phyloP scores from a whole-genome alignment of 2,888 invertebrate genomes.

The Drosophila flavopinicola region DNA sequence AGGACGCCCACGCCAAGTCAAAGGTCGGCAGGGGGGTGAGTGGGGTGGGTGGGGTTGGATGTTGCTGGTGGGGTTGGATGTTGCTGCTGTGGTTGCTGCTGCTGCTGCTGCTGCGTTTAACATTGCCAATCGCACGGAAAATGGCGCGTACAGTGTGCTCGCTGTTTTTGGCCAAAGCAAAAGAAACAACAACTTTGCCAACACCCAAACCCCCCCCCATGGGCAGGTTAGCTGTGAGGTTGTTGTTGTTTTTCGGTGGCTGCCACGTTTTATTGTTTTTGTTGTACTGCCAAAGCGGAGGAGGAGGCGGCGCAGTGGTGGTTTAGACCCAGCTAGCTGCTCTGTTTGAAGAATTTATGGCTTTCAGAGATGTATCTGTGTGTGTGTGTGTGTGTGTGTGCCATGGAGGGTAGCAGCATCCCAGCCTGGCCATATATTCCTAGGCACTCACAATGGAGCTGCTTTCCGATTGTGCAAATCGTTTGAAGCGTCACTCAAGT shows the following conservation, averaged over 20 bases:
- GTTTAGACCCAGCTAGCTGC: conserved; percentile 68
- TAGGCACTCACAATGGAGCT: conserved; percentile 23
- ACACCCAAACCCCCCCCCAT: too few relatives aligned
- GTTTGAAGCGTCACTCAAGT: conserved; percentile 37
- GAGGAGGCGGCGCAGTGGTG: conserved; percentile 36
- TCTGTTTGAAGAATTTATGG: conserved; percentile 81
- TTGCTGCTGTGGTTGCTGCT: conserved; percentile 33
- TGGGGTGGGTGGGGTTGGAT: conserved; percentile 13
- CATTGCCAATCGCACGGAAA: conserved; percentile 78
- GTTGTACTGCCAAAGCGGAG: conserved; percentile 73
- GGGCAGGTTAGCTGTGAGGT: conserved; percentile 56
- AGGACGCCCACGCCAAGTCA: conserved; percentile 60
- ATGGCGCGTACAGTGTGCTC: conserved; percentile 80
- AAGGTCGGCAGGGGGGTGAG: conserved; percentile 5
- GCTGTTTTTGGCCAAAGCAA: conserved; percentile 54
- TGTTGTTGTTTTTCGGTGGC: conserved; percentile 30
- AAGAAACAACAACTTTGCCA: conserved; percentile 46
- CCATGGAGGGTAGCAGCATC: conserved; percentile 8
- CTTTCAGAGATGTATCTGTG: conserved; percentile 79
- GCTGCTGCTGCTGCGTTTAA: conserved; percentile 66
- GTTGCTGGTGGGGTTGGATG: conserved; percentile 42
- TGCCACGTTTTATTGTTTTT: conserved; percentile 77
- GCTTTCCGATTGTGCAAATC: conserved; percentile 3
- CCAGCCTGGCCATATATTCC: conserved; percentile 1
- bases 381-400: conserved; percentile 79